Conservation (phyloP, 1,140 invertebrate genomes). For the Sinonovacula constricta region DNA sequence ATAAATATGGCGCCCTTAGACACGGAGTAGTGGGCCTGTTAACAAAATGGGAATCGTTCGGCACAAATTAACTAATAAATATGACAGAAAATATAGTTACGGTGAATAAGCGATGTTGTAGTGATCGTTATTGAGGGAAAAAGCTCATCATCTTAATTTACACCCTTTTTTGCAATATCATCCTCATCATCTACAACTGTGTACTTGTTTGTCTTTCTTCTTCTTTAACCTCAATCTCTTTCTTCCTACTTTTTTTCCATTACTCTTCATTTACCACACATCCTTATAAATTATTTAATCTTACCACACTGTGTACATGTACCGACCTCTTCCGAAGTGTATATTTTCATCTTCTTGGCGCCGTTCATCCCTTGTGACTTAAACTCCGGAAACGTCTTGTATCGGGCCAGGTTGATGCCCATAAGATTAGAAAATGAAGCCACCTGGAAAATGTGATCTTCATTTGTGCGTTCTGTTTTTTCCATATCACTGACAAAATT, state of each 20-base stretch:
- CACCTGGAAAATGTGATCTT: conserved; percentile 83
- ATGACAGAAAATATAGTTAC: neutral
- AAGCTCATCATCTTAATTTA: too few species aligned
- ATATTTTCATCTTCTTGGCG: conserved; percentile 91
- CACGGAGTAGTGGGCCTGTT: conserved; percentile 97
- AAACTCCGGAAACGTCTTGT: conserved; percentile 95
- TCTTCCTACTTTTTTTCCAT: too few species aligned
- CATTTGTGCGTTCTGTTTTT: neutral
- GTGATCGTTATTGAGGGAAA: neutral
- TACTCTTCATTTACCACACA: too few species aligned
- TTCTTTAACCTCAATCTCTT: neutral
- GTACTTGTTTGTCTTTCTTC: too few species aligned
- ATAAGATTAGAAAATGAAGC: conserved; percentile 97
- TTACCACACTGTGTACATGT: too few species aligned
- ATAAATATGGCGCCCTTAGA: conserved; percentile 96
- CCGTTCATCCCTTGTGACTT: conserved; percentile 94
- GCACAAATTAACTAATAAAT: neutral
- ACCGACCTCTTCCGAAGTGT: conserved; percentile 63
- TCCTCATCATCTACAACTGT: too few species aligned
- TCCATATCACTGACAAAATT: neutral
- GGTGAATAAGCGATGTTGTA: neutral
- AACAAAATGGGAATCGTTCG: neutral
- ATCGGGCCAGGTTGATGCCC: conserved; percentile 93
- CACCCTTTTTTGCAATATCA: too few species aligned
- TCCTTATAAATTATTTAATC: too few species aligned